Conservation (phyloP, 1,140 invertebrate genomes). For the Penaeus chinensis region DNA sequence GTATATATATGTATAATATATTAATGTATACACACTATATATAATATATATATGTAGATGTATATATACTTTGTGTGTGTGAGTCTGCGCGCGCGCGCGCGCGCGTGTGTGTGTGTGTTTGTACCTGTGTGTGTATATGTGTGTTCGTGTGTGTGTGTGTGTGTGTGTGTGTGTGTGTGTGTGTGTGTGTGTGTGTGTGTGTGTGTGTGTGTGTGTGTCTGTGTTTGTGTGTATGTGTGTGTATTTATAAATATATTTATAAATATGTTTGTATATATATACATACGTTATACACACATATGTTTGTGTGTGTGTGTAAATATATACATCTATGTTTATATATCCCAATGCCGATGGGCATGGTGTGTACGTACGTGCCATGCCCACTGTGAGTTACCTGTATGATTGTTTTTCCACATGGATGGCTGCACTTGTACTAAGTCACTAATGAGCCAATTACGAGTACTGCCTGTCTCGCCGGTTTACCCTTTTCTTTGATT, state of each 20-base stretch:
- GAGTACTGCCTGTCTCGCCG: no score
- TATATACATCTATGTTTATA: background rate
- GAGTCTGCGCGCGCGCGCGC: no score
- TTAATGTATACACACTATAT: background rate
- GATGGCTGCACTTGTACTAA: no score
- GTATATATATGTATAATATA: background rate
- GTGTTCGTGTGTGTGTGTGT: background rate
- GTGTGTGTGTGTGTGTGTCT: background rate
- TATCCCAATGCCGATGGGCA: no score
- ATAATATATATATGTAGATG: conserved; percentile 3
- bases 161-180: background rate
- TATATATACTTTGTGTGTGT: background rate
- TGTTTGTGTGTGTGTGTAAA: background rate
- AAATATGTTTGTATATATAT: background rate
- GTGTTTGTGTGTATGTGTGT: background rate
- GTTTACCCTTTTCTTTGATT: no score
- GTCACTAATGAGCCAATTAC: no score
- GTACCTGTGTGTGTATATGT: no score
- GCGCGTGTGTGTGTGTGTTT: no score
- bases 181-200: no score
- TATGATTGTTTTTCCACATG: no score
- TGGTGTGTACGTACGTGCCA: no score
- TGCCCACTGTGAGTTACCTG: no score
- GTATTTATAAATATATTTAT: background rate
- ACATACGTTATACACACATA: background rate